These are phyloP conservation scores for Parnassius glacialis DNA, from an alignment of 2,888 invertebrate species.

Conservation along the genomic window DNA sequence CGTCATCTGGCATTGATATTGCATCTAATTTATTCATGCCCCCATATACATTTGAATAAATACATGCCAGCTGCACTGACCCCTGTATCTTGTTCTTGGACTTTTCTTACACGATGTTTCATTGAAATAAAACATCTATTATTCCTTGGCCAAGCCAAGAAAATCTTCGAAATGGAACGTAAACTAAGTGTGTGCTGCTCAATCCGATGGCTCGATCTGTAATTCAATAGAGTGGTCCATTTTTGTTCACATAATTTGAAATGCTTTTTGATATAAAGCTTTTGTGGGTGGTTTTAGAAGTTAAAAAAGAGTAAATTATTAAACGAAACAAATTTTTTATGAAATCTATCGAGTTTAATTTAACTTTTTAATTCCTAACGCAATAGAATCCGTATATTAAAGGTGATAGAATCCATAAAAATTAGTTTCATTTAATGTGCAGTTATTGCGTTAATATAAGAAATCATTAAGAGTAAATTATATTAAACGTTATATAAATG, in stretches of 20 bases:
- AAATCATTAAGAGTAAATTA: slow-evolving; percentile 20
- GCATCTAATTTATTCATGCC: slow-evolving; percentile 73
- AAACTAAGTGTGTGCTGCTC: slow-evolving; percentile 37
- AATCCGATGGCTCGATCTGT: slow-evolving; percentile 36
- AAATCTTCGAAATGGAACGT: slow-evolving; percentile 37
- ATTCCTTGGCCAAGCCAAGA: slow-evolving; percentile 38
- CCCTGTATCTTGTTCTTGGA: slow-evolving; percentile 44
- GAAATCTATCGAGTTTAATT: too few species aligned
- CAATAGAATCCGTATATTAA: too few species aligned
- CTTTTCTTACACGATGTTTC: slow-evolving; percentile 42
- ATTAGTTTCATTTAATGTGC: too few species aligned
- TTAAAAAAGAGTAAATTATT: slow-evolving; percentile 35
- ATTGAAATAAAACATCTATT: slow-evolving; percentile 53
- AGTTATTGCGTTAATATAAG: too few species aligned
- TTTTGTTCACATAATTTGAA: slow-evolving; percentile 32
- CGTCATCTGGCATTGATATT: slow-evolving; percentile 79
- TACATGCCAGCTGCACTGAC: slow-evolving; percentile 60
- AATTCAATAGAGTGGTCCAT: slow-evolving; percentile 38
- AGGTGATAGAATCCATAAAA: too few species aligned
- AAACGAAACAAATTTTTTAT: too few species aligned
- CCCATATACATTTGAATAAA: slow-evolving; percentile 64
- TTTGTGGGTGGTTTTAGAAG: not conserved
- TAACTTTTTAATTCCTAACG: too few species aligned
- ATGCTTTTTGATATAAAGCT: not conserved
- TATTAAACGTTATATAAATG: slow-evolving; percentile 55